Base-by-base conservation (phyloP, 2,888 invertebrate species). In the Panorpa germanica region DNA sequence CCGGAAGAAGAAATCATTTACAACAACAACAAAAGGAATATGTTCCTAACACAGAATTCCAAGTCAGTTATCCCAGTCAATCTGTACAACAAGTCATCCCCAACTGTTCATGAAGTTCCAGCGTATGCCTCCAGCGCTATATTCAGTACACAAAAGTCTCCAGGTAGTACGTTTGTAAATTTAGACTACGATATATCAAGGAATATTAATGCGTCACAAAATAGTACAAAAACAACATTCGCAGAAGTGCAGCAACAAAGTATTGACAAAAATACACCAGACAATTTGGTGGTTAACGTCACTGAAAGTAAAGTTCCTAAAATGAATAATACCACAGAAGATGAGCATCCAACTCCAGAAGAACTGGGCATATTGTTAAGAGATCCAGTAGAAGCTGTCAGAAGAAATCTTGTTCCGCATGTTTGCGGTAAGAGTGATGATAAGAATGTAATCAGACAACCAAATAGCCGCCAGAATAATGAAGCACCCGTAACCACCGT, bases 371-470 rank as follows among this genome's bases (percentile, higher is more conserved):
- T 63, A 37, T 61, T 73, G 37, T 46, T 75, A 22, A 59, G 61
- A 38, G 71, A 78, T 52, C 78, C 78, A 1, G 77, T 78, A 6
- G 75, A 77, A 60, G 78, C 78, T 10, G 72, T 77, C 4, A 65
- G 65, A 43, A 59, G 70, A 40, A 76, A 78, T 50, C 56, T 77
- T 37, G 69, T 78, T 43, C 77, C 78, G 25, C 77, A 77, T 47
- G 71, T 78, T 30, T 78, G 78, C 51, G 77, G 77, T 16, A 69
- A 70, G 49, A 45, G 53, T 40, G 56, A 57, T 37, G 41, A 40
- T 2, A 15, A 33, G 4, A 29, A 30, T 45, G 50, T 40, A 40
- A 23, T 38, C 35, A 30, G 37, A 39, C 28, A 16, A 15, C 21
- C 3, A 33, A 34, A 4, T 33, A 31, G 9, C 21, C 28, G 21